Evolutionary conservation across 2,888 invertebrate species (phyloP).

Genomic region (Osedax fenrisi): DNA sequence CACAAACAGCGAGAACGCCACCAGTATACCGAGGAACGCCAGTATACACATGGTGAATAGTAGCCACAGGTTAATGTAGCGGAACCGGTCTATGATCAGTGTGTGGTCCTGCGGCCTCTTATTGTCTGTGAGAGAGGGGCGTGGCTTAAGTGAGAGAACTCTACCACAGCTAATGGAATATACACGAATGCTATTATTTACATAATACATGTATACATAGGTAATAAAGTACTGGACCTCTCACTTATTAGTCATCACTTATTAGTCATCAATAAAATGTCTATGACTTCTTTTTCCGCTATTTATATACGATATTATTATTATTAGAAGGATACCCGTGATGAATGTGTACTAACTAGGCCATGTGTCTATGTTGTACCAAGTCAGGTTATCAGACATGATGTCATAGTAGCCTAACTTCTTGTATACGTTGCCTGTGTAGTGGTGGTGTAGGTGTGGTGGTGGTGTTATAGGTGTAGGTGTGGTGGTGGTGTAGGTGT

Average conservation of each 20-base stretch:
- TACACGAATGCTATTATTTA: no score
- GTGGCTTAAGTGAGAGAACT: not conserved
- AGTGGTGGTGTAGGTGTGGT: not conserved
- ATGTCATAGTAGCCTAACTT: constrained; percentile 91
- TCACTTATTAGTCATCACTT: no score
- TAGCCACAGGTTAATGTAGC: constrained; percentile 75
- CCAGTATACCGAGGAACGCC: constrained; percentile 73
- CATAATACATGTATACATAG: no score
- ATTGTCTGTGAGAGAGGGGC: constrained; percentile 58
- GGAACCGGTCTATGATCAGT: constrained; percentile 66
- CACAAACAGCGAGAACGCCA: constrained; percentile 70
- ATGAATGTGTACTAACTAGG: constrained; percentile 56
- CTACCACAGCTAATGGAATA: not conserved
- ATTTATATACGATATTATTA: no score
- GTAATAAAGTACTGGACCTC: no score
- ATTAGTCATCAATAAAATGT: no score
- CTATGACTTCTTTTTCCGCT: no score
- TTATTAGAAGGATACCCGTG: no score
- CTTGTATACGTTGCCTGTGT: constrained; percentile 56
- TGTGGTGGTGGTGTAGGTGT: no score
- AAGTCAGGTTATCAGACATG: constrained; percentile 83
- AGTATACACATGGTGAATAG: constrained; percentile 86
- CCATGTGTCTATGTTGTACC: constrained; percentile 78
- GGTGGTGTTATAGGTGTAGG: not conserved
- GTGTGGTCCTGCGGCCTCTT: constrained; percentile 88